Base-by-base conservation (phyloP, 2,888 invertebrate species). In the Ypsolopha scabrella region DNA sequence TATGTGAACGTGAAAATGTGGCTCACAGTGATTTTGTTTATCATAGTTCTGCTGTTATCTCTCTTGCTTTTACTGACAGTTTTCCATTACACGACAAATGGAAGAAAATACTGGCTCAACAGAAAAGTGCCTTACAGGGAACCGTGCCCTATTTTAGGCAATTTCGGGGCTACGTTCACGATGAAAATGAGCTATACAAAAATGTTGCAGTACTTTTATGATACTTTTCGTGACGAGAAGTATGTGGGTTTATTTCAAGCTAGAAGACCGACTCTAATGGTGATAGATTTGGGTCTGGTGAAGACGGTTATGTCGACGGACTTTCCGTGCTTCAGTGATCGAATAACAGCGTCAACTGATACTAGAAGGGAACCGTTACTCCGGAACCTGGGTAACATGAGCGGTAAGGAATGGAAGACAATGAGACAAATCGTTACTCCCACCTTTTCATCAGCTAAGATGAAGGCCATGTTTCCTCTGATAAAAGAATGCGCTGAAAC, bases 401-500 rank as follows among this genome's bases (percentile, higher is more conserved):
- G 80, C 41, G 85, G 86, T n/a, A 55, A 71, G 4, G 85, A 85
- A 56, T 87, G 87, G 87, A 82, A 73, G 59, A 70, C 75, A 34
- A 83, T 87, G 81, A 65, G 86, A 50, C 78, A 80, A 36, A 80
- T 83, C 52, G 75, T 87, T 10, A 77, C 81, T 6, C 85, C 86
- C 9, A 76, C 82, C n/a, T 87, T 87, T 58, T 83, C 87, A 6
- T 78, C 85, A 9, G 85, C 79, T 34, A 87, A 87, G 60, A 85
- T 86, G 81, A 87, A 83, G 57, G 85, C 77, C 6, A 87, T 87
- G 87, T 87, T 87, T 58, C 82, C 83, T 14, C 63, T 87, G 44
- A 63, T 87, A 47, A 70, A 70, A 3, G 80, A 82, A 7, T 86
- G 86, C 61, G 76, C 83, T 0, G 67, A 68, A 54, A 68, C 75